phyloP scores from a whole-genome alignment of 2,113 vertebrate species.

The Pteronura brasiliensis region DNA sequence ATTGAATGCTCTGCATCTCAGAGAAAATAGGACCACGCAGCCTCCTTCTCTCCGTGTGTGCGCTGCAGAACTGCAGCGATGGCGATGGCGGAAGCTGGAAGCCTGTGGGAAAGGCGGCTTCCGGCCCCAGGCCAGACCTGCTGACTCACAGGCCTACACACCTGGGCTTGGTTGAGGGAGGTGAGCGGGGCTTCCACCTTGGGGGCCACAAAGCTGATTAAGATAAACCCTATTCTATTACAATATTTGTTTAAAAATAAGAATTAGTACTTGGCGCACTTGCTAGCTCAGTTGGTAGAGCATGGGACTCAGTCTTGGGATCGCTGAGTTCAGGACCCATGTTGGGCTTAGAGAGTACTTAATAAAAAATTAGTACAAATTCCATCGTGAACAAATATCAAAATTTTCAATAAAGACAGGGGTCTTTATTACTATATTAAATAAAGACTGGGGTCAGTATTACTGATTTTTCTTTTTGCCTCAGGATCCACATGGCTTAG shows the following conservation, averaged over 20 bases:
- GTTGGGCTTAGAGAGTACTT: not conserved
- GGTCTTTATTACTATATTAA: not conserved
- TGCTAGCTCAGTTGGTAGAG: not conserved
- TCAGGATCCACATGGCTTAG: not conserved
- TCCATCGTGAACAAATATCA: not conserved
- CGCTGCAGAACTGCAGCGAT: accelerated
- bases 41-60: not conserved
- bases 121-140: not conserved
- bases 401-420: not conserved
- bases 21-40: not conserved
- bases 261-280: not conserved
- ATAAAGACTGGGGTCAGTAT: not conserved
- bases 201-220: not conserved
- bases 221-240: not conserved
- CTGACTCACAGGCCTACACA: not conserved
- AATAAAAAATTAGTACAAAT: not conserved
- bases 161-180: not conserved
- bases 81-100: no score
- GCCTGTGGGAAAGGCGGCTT: not conserved
- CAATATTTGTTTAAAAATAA: not conserved
- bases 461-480: not conserved
- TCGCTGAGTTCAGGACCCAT: not conserved
- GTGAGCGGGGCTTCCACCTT: not conserved
- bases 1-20: not conserved
- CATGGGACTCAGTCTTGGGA: not conserved